phyloP scores from a whole-genome alignment of 2,113 vertebrate species.

The Thomomys bottae region DNA sequence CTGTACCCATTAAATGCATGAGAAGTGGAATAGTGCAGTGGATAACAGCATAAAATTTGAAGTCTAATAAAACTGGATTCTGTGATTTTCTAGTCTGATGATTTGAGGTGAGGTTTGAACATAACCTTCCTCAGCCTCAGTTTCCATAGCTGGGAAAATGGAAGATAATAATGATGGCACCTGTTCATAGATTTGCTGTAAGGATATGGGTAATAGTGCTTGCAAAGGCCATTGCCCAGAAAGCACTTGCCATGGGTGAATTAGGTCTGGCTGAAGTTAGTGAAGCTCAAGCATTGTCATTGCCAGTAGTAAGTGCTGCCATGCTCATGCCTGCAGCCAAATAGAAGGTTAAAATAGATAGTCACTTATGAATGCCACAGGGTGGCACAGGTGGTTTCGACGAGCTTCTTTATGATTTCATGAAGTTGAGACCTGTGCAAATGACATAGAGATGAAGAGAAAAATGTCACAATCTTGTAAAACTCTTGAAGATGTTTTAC shows the following conservation, averaged over 20 bases:
- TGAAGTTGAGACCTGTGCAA: constrained; percentile 10
- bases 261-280: background rate
- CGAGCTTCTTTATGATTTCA: background rate
- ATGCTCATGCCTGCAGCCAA: background rate
- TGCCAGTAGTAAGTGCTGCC: background rate
- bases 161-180: background rate
- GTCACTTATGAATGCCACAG: background rate
- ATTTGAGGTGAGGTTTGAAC: background rate
- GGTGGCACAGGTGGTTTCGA: background rate
- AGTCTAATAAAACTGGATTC: background rate
- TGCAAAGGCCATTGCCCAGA: background rate
- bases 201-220: background rate
- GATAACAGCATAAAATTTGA: background rate
- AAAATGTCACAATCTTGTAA: background rate
- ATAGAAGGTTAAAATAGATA: too few species aligned
- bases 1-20: too few species aligned
- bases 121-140: background rate
- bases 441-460: background rate
- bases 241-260: background rate
- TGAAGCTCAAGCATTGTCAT: background rate
- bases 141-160: background rate
- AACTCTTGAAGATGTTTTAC: background rate
- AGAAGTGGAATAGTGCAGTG: background rate
- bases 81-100: too few species aligned
- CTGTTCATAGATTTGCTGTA: background rate